Evolutionary conservation across 1,140 invertebrate genomes (phyloP), one percentile per base, ranked within the genome.

Genomic region (Ostrea edulis): DNA sequence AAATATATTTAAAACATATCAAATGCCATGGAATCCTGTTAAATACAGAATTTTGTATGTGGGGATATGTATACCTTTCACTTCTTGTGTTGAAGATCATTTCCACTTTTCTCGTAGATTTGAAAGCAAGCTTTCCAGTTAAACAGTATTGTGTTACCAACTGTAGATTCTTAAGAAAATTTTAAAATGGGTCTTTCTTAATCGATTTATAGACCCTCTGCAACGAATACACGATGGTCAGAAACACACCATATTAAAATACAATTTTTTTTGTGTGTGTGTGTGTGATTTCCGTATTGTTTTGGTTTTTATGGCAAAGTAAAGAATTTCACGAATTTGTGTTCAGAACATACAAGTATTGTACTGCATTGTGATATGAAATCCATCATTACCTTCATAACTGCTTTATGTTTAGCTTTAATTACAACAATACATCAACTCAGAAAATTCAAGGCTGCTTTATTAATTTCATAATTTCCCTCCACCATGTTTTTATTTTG

Each of bases 341-440:
- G 68, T 77, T 77, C 68, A 77, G 22, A 25, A 44, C 35, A 77
- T 35, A 25, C 9, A 8, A 77, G 68, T 77, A 77, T 77, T 77
- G 29, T 8, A 22, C 8, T 77, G 22, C 68, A 77, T 35, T 77
- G 68, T 77, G 68, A 77, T 77, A 77, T 35, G 68, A 77, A 77
- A 77, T 77, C 68, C 68, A 77, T 29, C 68, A 29, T 77, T 62
- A 62, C 55, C 55, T 62, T 17, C 55, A 62, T 17, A 20, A n/a
- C 55, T 55, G 54, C 14, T 62, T 62, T 20, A n/a, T 20, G 14
- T 20, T 62, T 62, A 62, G 55, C 55, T 62, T 62, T 62, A 62
- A 62, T 62, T 62, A n/a, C 8, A 20, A 62, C 55, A 62, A 62
- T 5, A 62, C 17, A 17, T 62, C 17, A 62, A 44, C 14, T n/a